Evolutionary conservation across 2,888 invertebrate genomes (phyloP), one percentile per base, ranked within the genome.

Genomic region (Homarus gammarus): DNA sequence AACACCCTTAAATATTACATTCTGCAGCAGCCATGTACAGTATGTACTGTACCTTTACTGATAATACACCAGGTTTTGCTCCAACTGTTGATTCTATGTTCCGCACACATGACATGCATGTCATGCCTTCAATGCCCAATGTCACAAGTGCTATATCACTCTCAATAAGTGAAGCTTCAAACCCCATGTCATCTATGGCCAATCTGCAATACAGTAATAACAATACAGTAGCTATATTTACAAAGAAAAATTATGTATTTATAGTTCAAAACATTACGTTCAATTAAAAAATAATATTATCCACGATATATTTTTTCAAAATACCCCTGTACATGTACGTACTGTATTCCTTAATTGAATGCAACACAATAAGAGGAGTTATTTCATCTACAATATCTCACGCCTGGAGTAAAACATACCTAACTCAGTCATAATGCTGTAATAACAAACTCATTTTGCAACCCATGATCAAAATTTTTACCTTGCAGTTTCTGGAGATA

Each of bases 71-170:
- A 0, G 95, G 94, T 92, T 96, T 95, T 79, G 95, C 94, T 0
- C 95, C 94, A 22, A 98, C 95, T 15, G 95, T 96, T 0, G 95
- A 95, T 94, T 98, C 96, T 83, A 99, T 98, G 93, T 96, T 97
- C 83, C 95, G 95, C 75, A 98, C 98, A 94, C 99, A 99, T 56
- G 94, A 94, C 38, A 94, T 93, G 92, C 95, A 95, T 0, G 94
- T 95, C 95, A 95, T 95, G 38, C 95, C 95, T 10, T 93, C 93
- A 36, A 91, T 91, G 36, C 90, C 77, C 38, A 90, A 40, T 5
- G 64, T 87, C 31, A 90, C 87, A 18, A 33, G 78, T 36, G 84
- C 27, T 79, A 75, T 51, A 22, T 84, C 79, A 49, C 51, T 81
- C 22, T 64, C 73, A 33, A 70, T 22, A 22, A 84, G 36, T 0